Base-by-base conservation (phyloP, 2,888 invertebrate species). In the Ormyrus thymus region DNA sequence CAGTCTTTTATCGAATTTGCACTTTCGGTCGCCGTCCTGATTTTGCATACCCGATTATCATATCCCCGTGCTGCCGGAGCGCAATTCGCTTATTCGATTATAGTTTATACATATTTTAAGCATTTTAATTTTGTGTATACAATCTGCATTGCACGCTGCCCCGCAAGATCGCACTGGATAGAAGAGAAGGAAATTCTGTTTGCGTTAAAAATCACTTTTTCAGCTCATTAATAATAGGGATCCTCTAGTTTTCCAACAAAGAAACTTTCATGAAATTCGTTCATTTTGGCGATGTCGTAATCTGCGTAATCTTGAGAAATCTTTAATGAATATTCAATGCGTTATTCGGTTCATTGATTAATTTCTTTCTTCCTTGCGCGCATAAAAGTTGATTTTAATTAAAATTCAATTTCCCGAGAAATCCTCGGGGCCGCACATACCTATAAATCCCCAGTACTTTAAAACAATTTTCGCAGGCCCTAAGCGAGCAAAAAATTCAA, bases 11-110 rank as follows among this genome's bases (percentile, higher is more conserved):
- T 78, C 73, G 62, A 73, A 78, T 78, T 73, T 61, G 55, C 61
- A 11, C 58, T 11, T 51, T 13, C 64, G 53, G 11, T 9, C 59
- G 59, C n/a, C 43, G 69, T 62, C 71, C 77, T 77, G 77, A 72
- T 72, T 77, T 77, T 13, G 70, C 64, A 76, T 75, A 61, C 68
- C 45, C 61, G 75, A 75, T 75, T 75, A 68, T 75, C 53, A 68
- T 66, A 75, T 53, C 6, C 29, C 15, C 45, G 62, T 11, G 5
- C 46, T 29, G 45, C 10, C 11, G 4, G 29, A 29, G 61, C 53
- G 53, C 53, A 62, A 70, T 65, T 76, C 64, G 70, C 71, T 70
- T 76, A 71, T 64, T 64, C 56, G 51, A 43, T 76, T 56, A 43
- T 15, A 9, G 55, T 56, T 45, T 62, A 53, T 61, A 61, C 62